Conservation (phyloP, 2,113 vertebrate genomes). For the Catharus bicknelli region DNA sequence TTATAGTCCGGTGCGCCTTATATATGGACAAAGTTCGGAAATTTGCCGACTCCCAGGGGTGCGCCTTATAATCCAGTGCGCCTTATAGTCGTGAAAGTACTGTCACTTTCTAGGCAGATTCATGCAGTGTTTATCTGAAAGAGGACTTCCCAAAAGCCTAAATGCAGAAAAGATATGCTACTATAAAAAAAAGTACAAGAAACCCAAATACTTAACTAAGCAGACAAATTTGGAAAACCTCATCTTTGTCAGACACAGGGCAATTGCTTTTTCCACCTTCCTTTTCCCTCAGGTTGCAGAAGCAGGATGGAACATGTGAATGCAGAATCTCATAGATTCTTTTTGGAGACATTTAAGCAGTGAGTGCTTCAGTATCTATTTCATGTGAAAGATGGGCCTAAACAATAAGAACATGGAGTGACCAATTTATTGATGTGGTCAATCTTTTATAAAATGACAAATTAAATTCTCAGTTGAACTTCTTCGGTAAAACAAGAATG, state of each 20-base stretch:
- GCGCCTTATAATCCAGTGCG: too few species aligned
- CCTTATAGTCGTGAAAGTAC: too few species aligned
- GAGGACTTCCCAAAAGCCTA: background rate
- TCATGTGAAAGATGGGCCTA: background rate
- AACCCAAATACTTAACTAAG: background rate
- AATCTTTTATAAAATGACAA: background rate
- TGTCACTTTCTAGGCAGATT: background rate
- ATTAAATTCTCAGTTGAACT: background rate
- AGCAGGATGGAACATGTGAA: background rate
- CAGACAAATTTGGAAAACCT: background rate
- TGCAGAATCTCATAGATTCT: background rate
- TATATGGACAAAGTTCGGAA: too few species aligned
- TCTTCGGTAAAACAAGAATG: background rate
- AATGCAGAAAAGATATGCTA: background rate
- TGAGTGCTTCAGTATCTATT: background rate
- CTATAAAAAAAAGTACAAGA: background rate
- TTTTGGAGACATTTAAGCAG: background rate
- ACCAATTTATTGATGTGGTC: background rate
- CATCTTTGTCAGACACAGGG: background rate
- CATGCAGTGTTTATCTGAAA: background rate
- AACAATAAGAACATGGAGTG: background rate
- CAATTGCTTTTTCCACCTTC: background rate
- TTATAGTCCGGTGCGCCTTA: too few species aligned
- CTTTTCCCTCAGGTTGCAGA: background rate
- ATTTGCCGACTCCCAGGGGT: too few species aligned